These are phyloP conservation scores for Nematopogon swammerdamellus DNA, from an alignment of 2,888 invertebrate species.

Conservation along the genomic window DNA sequence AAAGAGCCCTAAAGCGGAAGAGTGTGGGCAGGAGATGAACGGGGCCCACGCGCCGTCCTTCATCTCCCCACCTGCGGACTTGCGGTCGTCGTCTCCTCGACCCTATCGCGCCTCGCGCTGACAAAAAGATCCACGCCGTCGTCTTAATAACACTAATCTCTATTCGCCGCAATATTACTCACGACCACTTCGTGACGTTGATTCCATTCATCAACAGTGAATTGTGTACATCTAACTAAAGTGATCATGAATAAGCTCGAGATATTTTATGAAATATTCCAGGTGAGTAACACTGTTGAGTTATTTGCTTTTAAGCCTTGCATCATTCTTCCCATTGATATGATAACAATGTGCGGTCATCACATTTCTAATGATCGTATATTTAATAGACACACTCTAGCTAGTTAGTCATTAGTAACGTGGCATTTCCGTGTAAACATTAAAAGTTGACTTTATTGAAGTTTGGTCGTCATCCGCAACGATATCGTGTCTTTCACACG, in stretches of 20 bases:
- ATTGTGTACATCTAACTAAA: no score
- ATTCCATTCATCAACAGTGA: no score
- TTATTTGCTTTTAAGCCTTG: background rate
- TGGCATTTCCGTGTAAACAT: background rate
- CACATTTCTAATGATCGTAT: background rate
- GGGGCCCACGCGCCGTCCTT: background rate
- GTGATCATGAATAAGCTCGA: no score
- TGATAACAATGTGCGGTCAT: background rate
- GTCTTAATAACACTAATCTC: background rate
- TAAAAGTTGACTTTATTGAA: background rate
- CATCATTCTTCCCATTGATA: background rate
- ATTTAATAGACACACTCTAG: background rate
- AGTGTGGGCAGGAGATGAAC: background rate
- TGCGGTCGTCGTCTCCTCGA: no score
- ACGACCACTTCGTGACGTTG: no score
- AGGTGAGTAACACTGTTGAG: background rate
- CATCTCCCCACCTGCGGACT: background rate
- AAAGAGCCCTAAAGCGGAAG: background rate
- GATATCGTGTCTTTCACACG: background rate
- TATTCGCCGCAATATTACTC: no score
- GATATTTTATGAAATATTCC: background rate
- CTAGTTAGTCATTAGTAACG: background rate
- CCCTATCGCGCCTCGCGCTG: no score
- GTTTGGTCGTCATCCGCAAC: background rate
- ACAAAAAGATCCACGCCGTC: background rate